Base-by-base conservation (phyloP, 2,797 vertebrate species). In the Serranus cabrilla region DNA sequence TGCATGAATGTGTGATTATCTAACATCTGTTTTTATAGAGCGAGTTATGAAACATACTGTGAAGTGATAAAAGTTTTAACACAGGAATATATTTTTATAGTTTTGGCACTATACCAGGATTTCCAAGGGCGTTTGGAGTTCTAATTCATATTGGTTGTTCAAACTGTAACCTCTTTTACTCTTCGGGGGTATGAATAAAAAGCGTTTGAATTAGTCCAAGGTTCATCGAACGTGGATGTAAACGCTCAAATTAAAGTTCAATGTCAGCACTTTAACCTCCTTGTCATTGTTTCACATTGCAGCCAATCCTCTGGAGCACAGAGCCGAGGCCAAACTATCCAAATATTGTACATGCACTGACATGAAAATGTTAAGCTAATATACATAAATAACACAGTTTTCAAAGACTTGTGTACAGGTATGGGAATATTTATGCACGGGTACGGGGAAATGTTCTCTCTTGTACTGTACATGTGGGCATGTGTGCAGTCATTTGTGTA, bases 401-500 rank as follows among this genome's bases (percentile, higher is more conserved):
- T 56, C 34, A 65, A 60, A 71, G 17, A 58, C 5, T 31, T 52
- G 37, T 3, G 51, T 68, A 55, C 69, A 76, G 63, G 20, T 72
- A 65, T 68, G 60, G 75, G 76, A 64, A 80, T 76, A 84, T 81
- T 52, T 76, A 51, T 80, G 74, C 57, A 71, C 25, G 57, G 11
- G 18, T 67, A 69, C 71, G 65, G 20, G 72, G 21, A 61, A 85
- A 69, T 76, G 61, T 59, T 72, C 34, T 34, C 34, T 59, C 62
- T 62, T 37, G 43, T 40, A 61, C 34, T 34, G 64, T 40, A 57
- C 1, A 6, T 76, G 78, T 63, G 50, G 75, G 78, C 39, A 62
- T 52, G 77, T 77, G 72, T 78, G 75, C 46, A 72, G 58, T 55
- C 65, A 59, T 87, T 81, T 80, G 62, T 74, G 74, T 40, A 40